These are phyloP conservation scores for Cydia pomonella DNA, from an alignment of 1,140 invertebrate species.

Conservation along the genomic window DNA sequence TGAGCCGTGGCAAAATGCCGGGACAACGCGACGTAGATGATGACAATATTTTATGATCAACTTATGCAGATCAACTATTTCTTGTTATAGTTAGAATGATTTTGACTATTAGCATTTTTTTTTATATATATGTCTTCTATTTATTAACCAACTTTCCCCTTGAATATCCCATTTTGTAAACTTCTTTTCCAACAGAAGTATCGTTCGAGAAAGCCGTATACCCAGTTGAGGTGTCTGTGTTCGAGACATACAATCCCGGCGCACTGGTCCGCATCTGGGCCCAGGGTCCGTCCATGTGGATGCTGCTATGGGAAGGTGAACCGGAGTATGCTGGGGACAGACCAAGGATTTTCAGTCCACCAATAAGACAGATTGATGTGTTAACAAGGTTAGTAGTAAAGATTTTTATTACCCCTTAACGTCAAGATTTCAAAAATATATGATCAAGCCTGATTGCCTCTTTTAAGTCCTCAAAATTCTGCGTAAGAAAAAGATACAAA, in stretches of 20 bases:
- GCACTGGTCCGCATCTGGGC: conserved; percentile 92
- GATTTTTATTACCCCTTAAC: too few relatives aligned
- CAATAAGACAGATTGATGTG: conserved; percentile 83
- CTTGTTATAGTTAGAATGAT: too few relatives aligned
- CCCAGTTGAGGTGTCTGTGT: conserved; percentile 89
- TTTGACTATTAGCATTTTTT: too few relatives aligned
- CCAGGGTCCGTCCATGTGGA: conserved; percentile 82
- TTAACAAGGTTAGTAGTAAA: conserved; percentile 83
- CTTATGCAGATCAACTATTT: too few relatives aligned
- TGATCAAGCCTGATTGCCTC: too few relatives aligned
- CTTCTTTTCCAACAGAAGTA: conserved; percentile 81
- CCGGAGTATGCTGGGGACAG: conserved; percentile 83
- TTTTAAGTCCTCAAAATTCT: too few relatives aligned
- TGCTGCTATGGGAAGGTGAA: conserved; percentile 88
- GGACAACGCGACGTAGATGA: too few relatives aligned
- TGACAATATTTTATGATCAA: too few relatives aligned
- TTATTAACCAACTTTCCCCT: not conserved
- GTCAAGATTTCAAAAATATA: too few relatives aligned
- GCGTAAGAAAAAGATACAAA: too few relatives aligned
- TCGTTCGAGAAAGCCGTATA: conserved; percentile 88
- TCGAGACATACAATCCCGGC: conserved; percentile 95
- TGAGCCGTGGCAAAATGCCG: too few relatives aligned
- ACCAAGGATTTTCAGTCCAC: conserved; percentile 89
- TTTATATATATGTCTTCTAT: too few relatives aligned
- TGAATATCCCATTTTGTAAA: conserved; percentile 41